These are phyloP conservation scores for Xenopus petersii DNA, from an alignment of 2,797 vertebrate species.

Conservation along the genomic window DNA sequence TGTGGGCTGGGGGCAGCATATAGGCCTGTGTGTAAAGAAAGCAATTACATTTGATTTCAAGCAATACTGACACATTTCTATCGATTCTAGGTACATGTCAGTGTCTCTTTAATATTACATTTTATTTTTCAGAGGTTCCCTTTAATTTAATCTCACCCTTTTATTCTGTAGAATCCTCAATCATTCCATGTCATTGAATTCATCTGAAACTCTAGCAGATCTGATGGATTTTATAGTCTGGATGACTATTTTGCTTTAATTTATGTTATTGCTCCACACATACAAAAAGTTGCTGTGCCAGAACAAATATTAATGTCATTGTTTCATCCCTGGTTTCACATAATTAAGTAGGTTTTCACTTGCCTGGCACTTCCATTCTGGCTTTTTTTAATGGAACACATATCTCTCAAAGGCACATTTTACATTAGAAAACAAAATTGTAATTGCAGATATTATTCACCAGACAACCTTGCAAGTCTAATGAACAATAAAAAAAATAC, in stretches of 20 bases:
- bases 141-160: neutral
- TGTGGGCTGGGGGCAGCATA: too few relatives aligned
- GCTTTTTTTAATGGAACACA: conserved; percentile 15
- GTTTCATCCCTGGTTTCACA: conserved; percentile 25
- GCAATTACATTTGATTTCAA: too few relatives aligned
- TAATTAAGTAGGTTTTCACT: conserved; percentile 29
- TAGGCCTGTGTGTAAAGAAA: too few relatives aligned
- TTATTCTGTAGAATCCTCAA: neutral
- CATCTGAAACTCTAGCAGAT: neutral
- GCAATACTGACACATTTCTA: too few relatives aligned
- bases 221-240: neutral
- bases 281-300: conserved; percentile 26
- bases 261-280: conserved; percentile 19
- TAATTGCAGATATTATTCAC: conserved; percentile 25
- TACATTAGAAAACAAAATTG: conserved; percentile 13
- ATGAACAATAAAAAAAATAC: neutral
- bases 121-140: neutral
- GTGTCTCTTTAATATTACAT: too few relatives aligned
- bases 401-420: conserved; percentile 38
- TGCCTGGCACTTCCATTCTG: neutral
- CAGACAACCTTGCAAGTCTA: conserved; percentile 15
- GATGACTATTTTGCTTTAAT: conserved; percentile 22
- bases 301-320: conserved; percentile 38
- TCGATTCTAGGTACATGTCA: too few relatives aligned
- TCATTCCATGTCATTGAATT: neutral